phyloP scores from a whole-genome alignment of 2,888 invertebrate genomes.

The Parnassius mnemosyne region DNA sequence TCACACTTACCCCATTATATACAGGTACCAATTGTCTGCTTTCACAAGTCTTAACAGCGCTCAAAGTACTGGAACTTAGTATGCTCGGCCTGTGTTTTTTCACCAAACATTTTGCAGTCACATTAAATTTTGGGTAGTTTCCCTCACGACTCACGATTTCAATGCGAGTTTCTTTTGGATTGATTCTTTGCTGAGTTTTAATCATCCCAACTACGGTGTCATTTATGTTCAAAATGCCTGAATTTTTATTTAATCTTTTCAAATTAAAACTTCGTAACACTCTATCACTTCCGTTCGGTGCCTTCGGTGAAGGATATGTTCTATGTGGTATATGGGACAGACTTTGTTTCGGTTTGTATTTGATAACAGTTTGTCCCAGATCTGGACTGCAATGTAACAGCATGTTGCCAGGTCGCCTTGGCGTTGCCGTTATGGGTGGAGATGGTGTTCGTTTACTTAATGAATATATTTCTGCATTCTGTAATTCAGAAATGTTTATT shows the following conservation, averaged over 20 bases:
- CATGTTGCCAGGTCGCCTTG: conserved; percentile 39
- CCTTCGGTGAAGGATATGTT: conserved; percentile 18
- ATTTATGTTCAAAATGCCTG: conserved; percentile 32
- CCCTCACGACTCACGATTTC: conserved; percentile 29
- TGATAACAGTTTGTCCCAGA: conserved; percentile 29
- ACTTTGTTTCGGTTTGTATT: conserved; percentile 33
- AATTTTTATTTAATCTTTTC: conserved; percentile 35
- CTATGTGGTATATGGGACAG: conserved; percentile 21
- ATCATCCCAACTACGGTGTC: conserved; percentile 31
- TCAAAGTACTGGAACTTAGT: conserved; percentile 20
- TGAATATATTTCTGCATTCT: conserved; percentile 46
- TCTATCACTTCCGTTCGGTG: conserved; percentile 42
- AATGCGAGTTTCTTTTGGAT: conserved; percentile 29
- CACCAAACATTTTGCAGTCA: conserved; percentile 32
- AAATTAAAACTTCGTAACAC: conserved; percentile 53
- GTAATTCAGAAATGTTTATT: conserved; percentile 25
- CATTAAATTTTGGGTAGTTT: conserved; percentile 30
- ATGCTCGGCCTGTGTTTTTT: conserved; percentile 31
- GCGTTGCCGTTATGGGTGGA: conserved; percentile 50
- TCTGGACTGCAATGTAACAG: conserved; percentile 40
- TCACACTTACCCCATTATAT: conserved; percentile 19
- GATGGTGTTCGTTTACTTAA: conserved; percentile 49
- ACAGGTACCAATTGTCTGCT: conserved; percentile 18
- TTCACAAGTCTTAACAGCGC: conserved; percentile 24
- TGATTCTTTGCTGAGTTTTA: conserved; percentile 30